Evolutionary conservation across 2,888 invertebrate genomes (phyloP).

Genomic region (Hetaerina titia): DNA sequence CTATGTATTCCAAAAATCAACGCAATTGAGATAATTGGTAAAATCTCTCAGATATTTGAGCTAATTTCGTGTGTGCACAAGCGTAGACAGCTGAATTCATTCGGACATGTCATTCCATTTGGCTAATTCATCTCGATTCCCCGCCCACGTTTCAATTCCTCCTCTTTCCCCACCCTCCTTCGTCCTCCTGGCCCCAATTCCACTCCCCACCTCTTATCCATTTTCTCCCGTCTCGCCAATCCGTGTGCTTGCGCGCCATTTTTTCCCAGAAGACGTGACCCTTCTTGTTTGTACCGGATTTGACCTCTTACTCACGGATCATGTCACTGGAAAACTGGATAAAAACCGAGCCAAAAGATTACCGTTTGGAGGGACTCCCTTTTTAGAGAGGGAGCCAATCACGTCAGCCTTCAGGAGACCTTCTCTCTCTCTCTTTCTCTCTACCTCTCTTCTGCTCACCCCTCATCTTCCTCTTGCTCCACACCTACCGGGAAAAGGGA

Average conservation of each 20-base stretch:
- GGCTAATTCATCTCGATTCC: background rate
- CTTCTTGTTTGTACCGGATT: slow-evolving; percentile 46
- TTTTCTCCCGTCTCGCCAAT: background rate
- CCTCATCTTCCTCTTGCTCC: background rate
- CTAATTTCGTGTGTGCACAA: too few species aligned
- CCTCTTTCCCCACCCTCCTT: background rate
- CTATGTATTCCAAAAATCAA: too few species aligned
- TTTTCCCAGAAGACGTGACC: slow-evolving; percentile 20
- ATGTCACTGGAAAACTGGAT: slow-evolving; percentile 41
- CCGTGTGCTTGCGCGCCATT: background rate
- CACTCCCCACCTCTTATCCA: background rate
- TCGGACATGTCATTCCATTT: background rate
- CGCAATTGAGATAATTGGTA: too few species aligned
- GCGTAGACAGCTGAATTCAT: background rate
- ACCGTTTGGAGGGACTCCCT: slow-evolving; percentile 19
- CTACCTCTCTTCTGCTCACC: background rate
- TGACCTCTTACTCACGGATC: slow-evolving; percentile 50
- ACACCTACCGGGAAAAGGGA: background rate
- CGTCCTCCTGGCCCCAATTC: background rate
- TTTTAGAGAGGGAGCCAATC: background rate
- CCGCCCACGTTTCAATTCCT: background rate
- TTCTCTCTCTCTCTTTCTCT: background rate
- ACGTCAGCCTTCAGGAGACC: slow-evolving; percentile 3
- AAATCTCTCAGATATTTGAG: too few species aligned
- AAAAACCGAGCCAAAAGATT: slow-evolving; percentile 33